A percentile compares a stretch with the other conserved stretches of the same genome.
Conservation (phyloP, 2,888 invertebrate genomes). For the Campaea margaritaria region DNA sequence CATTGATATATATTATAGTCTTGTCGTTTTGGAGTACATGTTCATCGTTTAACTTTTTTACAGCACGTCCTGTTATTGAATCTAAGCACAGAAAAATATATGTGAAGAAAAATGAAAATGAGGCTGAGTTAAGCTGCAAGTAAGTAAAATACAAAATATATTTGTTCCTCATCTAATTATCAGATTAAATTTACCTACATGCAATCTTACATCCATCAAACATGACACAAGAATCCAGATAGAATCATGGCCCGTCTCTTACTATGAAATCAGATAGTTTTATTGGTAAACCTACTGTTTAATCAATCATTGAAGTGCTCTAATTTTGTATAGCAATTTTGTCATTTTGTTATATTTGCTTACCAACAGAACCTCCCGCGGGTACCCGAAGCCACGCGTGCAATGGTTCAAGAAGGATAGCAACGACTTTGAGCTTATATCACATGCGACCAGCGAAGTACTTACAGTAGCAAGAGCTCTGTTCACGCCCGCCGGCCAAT, state of each 20-base stretch:
- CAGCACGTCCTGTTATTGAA: slow-evolving; percentile 8
- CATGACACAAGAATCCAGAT: too few relatives aligned
- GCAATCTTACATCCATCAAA: too few relatives aligned
- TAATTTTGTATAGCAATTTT: too few relatives aligned
- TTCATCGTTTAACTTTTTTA: not conserved
- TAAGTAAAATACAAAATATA: slow-evolving; percentile 6
- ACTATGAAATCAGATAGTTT: too few relatives aligned
- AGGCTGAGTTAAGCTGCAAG: slow-evolving; percentile 13
- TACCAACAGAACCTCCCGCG: slow-evolving; percentile 7
- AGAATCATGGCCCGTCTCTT: too few relatives aligned
- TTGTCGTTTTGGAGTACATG: too few relatives aligned
- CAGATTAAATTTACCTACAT: too few relatives aligned
- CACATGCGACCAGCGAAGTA: slow-evolving; percentile 7
- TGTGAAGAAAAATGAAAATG: not conserved
- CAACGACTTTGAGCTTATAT: not conserved
- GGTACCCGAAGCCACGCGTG: slow-evolving; percentile 14
- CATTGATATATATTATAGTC: too few relatives aligned
- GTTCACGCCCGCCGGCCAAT: slow-evolving; percentile 1
- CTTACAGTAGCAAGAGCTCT: slow-evolving; percentile 1
- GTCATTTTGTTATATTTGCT: too few relatives aligned
- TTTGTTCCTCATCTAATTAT: too few relatives aligned
- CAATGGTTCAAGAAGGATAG: slow-evolving; percentile 17
- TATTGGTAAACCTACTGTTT: too few relatives aligned
- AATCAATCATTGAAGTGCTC: too few relatives aligned
- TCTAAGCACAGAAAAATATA: not conserved